Base-by-base conservation (phyloP, 64 coral and sea anemone species). In the Acropora tenuis region DNA sequence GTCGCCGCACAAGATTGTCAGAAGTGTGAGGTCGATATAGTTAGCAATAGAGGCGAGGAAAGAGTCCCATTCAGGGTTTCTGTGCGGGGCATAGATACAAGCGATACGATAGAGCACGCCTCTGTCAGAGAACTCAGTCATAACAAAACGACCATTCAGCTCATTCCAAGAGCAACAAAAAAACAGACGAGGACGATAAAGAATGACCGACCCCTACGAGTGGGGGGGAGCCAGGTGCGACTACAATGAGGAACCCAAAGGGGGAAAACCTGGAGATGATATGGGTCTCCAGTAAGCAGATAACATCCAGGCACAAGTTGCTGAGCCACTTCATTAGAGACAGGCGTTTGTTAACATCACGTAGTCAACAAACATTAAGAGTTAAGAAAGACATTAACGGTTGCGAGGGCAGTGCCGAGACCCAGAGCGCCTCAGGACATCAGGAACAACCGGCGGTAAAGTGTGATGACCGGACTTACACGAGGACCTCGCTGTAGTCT, bases 231-330 rank as follows among this genome's bases (percentile, higher is more conserved):
- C 91, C 76, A 3, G 18, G 67, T 11, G 93, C 87, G 2, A 12
- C 11, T 2, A 15, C 7, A 9, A 12, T 3, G 2, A 10, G 59
- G 13, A 63, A 63, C 9, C 73, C 61, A 20, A 44, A 20, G 80
- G 12, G 84, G 0, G 4, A n/a, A 18, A 84, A 89, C 5, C 87
- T 40, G 5, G 80, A 74, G 0, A 57, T 15, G 71, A 41, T 10
- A 48, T 91, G 93, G 4, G 88, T 87, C 41, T 94, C 80, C 65
- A 87, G 83, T 1, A 91, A 15, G 47, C 83, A 91, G 43, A 91
- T 45, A 20, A 79, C 2, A 44, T 43, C 48, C 16, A 71, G 58
- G 1, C 17, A 6, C 8, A 72, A 57, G 1, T 40, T 30, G 4
- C 52, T 55, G 6, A 74, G 73, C 48, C 2, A 59, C 75, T 61